A percentile compares a stretch with the other conserved stretches of the same genome.
phyloP scores from a whole-genome alignment of 2,113 vertebrate genomes.

The Cephalopterus ornatus region DNA sequence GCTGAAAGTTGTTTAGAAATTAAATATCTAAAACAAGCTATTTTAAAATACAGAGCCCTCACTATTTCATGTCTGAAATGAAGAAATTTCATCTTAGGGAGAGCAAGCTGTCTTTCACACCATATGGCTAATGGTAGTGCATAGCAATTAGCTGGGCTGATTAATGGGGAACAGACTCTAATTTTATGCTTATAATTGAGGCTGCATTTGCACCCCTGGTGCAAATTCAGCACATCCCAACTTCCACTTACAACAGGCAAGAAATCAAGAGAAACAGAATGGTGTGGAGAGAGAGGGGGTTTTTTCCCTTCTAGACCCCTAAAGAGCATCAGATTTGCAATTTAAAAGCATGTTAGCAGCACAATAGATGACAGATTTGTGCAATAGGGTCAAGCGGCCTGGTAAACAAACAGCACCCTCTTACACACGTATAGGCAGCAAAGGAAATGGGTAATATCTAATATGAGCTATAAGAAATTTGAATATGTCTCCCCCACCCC shows the following conservation, averaged over 20 bases:
- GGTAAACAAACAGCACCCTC: constrained; percentile 80
- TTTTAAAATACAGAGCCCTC: constrained; percentile 81
- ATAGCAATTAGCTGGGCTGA: constrained; percentile 95
- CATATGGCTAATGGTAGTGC: constrained; percentile 98
- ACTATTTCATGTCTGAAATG: constrained; percentile 85
- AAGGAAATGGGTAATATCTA: constrained; percentile 65
- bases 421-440: constrained; percentile 61
- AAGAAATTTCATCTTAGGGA: constrained; percentile 85
- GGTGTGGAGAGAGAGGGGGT: constrained; percentile 58
- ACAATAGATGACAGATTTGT: constrained; percentile 80
- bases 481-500: constrained; percentile 63
- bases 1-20: constrained; percentile 84
- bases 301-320: constrained; percentile 67
- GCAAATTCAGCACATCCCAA: constrained; percentile 92
- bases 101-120: constrained; percentile 92
- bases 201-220: constrained; percentile 85
- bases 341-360: constrained; percentile 77
- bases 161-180: constrained; percentile 95
- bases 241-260: constrained; percentile 78
- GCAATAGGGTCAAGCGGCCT: constrained; percentile 77
- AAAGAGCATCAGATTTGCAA: constrained; percentile 80
- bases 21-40: constrained; percentile 84
- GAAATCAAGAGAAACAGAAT: constrained; percentile 80
- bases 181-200: constrained; percentile 96
- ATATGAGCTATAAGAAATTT: constrained; percentile 73